Conservation (phyloP, 2,113 vertebrate genomes). For the Vidua chalybeata region DNA sequence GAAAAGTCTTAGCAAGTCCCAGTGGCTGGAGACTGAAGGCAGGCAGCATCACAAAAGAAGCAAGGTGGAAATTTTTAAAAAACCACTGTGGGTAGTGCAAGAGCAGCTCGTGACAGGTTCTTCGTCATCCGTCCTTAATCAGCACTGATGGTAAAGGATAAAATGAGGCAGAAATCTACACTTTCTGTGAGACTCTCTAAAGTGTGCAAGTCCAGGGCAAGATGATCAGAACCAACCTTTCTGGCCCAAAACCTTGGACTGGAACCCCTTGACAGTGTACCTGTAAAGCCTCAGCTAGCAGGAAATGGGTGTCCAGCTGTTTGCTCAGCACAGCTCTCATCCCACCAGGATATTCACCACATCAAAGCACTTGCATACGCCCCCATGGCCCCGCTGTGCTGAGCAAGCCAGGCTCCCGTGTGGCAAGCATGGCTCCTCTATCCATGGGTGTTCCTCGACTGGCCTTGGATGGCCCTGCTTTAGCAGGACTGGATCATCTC, state of each 20-base stretch:
- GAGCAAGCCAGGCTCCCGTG: neutral
- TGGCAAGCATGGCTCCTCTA: neutral
- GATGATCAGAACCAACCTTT: neutral
- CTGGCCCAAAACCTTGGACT: neutral
- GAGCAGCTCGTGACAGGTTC: neutral
- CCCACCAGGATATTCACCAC: neutral
- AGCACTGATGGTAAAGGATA: neutral
- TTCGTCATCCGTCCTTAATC: neutral
- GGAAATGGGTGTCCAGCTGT: neutral
- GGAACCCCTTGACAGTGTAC: neutral
- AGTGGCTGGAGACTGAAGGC: neutral
- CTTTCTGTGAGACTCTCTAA: neutral
- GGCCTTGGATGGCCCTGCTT: neutral
- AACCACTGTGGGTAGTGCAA: neutral
- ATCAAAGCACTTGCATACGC: neutral
- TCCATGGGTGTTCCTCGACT: fast-evolving
- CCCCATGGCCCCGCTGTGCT: neutral
- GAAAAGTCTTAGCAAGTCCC: neutral
- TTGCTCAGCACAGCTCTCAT: neutral
- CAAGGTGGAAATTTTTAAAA: neutral
- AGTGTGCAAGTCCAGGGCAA: neutral
- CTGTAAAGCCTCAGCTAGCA: neutral
- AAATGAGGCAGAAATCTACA: neutral
- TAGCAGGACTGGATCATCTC: neutral
- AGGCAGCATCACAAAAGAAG: neutral